Percentiles rank a stretch among this genome's conserved stretches.
Conservation (phyloP, 2,113 vertebrate species). For the Tympanuchus pallidicinctus region DNA sequence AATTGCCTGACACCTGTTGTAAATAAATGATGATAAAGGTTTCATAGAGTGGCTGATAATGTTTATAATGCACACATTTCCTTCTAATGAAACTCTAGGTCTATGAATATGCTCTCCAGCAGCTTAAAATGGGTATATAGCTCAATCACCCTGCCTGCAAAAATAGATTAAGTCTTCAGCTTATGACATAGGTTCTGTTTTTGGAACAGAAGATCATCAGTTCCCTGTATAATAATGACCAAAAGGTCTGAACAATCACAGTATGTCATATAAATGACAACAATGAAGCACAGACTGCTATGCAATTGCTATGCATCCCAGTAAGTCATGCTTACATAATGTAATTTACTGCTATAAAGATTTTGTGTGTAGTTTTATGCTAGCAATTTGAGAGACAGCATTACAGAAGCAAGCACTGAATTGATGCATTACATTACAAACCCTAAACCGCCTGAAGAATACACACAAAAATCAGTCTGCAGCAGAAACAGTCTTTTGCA, state of each 20-base stretch:
- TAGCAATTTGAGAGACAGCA: background rate
- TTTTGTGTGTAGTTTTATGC: background rate
- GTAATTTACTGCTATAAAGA: slow-evolving; percentile 3
- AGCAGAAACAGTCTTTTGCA: background rate
- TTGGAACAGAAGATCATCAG: slow-evolving; percentile 30
- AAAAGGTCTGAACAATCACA: background rate
- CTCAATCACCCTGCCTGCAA: background rate
- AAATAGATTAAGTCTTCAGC: slow-evolving; percentile 42
- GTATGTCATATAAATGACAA: background rate
- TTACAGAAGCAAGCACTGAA: background rate
- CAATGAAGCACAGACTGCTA: slow-evolving; percentile 26
- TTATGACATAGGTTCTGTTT: background rate
- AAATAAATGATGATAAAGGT: background rate
- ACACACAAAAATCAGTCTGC: background rate
- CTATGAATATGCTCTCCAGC: background rate
- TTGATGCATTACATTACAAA: background rate
- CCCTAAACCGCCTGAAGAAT: background rate
- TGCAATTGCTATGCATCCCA: background rate
- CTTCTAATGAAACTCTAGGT: background rate
- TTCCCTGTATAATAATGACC: background rate
- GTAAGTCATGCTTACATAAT: background rate
- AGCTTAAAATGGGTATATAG: background rate
- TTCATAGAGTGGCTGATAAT: background rate
- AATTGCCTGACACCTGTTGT: background rate
- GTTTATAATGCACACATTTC: background rate